These are phyloP conservation scores for Microchrysa polita DNA, from an alignment of 2,888 invertebrate species.

Conservation along the genomic window DNA sequence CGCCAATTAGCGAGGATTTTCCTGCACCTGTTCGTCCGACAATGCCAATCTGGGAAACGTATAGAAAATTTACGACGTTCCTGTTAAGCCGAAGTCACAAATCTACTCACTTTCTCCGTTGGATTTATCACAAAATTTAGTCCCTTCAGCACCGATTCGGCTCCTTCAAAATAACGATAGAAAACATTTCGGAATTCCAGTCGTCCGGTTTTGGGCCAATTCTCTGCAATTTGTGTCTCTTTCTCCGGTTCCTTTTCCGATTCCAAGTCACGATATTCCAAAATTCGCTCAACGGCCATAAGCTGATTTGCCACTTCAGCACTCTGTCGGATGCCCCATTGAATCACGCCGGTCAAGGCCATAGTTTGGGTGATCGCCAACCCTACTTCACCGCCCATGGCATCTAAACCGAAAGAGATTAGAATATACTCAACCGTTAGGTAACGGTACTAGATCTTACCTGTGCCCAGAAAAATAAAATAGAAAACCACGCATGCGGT, in stretches of 20 bases:
- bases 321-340: conserved; percentile 79
- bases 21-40: conserved; percentile 77
- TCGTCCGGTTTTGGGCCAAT: conserved; percentile 67
- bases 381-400: conserved; percentile 65
- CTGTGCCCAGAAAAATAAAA: conserved; percentile 63
- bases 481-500: conserved; percentile 72
- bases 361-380: conserved; percentile 68
- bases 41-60: conserved; percentile 66
- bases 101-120: conserved; percentile 66
- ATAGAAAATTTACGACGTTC: too few relatives aligned
- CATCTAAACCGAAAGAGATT: conserved; percentile 29
- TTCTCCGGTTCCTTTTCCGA: conserved; percentile 64
- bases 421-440: too few relatives aligned
- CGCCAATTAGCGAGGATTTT: conserved; percentile 76
- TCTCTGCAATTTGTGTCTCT: conserved; percentile 42
- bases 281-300: conserved; percentile 77
- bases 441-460: conserved; percentile 47
- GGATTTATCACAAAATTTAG: conserved; percentile 68
- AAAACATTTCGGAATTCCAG: conserved; percentile 66
- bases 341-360: conserved; percentile 66
- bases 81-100: not conserved
- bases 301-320: conserved; percentile 75
- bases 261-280: conserved; percentile 68
- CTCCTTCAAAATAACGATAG: conserved; percentile 79
- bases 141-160: conserved; percentile 81